Base-by-base conservation (phyloP, 2,888 invertebrate genomes). In the Chymomyza amoena region DNA sequence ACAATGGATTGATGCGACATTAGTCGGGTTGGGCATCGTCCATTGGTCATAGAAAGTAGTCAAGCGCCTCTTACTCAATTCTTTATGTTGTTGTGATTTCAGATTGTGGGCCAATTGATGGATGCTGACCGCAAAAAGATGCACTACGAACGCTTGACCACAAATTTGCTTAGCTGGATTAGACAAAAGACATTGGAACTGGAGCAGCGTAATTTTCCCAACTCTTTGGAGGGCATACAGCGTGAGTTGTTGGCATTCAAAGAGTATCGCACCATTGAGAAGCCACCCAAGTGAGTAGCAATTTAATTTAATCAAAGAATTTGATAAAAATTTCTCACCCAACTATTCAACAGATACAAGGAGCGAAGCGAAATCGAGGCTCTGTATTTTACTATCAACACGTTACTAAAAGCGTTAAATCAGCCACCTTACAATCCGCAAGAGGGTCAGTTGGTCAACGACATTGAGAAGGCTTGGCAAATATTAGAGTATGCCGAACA, bases 291-390 rank as follows among this genome's bases (percentile, higher is more conserved):
- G 95, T 97, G 90, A 93, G 94, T 91, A 13, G 25, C 4, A 7
- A 15, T 20, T 54, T n/a, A 54, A 20, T 54, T 54, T 15, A 9
- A 61, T 36, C 60, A 51, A 45, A 61, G 1, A 60, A 56, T 28
- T 18, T 15, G 6, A 9, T 61, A n/a, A 15, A 6, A 54, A 20
- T 32, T 56, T 20, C 50, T 9, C 10, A 6, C 25, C 1, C 10
- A n/a, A 9, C 4, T 28, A n/a, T 61, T 54, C 52, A 56, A 39
- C 79, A 96, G 97, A 91, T 99, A 99, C 92, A 97, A 96, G 90
- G 99, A 99, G 92, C 95, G 98, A 68, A 98, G 98, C 79, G 99
- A 99, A 93, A 97, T 99, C 81, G 98, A 99, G 92, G 99, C 97
- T 0, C 93, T 98, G 51, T 98, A 96, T 91, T 99, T 99, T 92